Evolutionary conservation across 2,888 invertebrate species (phyloP).

Genomic region (Melanotus villosus): DNA sequence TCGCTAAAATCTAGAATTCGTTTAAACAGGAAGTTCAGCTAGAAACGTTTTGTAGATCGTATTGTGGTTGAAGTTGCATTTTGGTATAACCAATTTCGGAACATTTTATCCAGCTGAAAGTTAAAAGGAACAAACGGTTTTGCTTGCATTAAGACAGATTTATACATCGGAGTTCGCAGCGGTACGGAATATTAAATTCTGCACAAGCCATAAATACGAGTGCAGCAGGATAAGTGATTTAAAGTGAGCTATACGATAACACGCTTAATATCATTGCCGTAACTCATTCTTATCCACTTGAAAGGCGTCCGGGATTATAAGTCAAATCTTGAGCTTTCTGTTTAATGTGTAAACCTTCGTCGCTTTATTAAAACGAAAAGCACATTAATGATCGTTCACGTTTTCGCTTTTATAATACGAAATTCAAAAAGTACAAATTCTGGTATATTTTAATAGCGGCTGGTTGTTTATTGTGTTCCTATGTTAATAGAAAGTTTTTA

Average conservation of each 20-base stretch:
- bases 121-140: slow-evolving; percentile 23
- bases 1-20: no score
- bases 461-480: background rate
- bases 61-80: background rate
- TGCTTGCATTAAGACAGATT: slow-evolving; percentile 28
- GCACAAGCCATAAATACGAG: slow-evolving; percentile 37
- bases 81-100: background rate
- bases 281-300: slow-evolving; percentile 30
- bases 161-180: slow-evolving; percentile 30
- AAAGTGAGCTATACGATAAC: slow-evolving; percentile 32
- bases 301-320: slow-evolving; percentile 11
- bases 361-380: slow-evolving; percentile 2
- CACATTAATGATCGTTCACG: slow-evolving; percentile 7
- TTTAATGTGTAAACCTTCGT: background rate
- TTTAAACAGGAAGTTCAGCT: no score
- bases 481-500: slow-evolving; percentile 7
- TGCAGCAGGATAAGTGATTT: slow-evolving; percentile 34
- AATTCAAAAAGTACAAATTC: background rate
- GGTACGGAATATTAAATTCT: slow-evolving; percentile 38
- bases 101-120: background rate
- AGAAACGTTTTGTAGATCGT: no score
- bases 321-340: slow-evolving; percentile 15
- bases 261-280: slow-evolving; percentile 30
- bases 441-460: background rate
- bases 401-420: background rate